These are phyloP conservation scores for Notamacropus eugenii DNA, from an alignment of 2,797 vertebrate genomes.

Conservation along the genomic window DNA sequence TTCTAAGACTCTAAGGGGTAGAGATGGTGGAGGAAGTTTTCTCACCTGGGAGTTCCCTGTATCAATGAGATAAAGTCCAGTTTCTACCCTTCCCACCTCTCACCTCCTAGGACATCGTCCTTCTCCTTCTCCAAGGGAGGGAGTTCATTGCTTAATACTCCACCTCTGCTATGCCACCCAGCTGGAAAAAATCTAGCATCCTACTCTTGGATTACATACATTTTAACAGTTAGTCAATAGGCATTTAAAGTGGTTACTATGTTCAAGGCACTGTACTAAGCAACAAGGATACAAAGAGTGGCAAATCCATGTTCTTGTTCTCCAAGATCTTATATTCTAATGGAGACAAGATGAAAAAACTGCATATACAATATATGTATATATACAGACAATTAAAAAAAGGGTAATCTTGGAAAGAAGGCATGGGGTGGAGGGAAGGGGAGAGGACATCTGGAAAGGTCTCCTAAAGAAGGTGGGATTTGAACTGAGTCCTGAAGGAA, in stretches of 20 bases:
- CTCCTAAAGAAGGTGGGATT: not conserved
- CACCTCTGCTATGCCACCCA: not conserved
- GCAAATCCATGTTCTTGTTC: not conserved
- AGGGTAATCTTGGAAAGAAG: not conserved
- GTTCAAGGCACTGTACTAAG: not conserved
- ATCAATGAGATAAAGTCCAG: not conserved
- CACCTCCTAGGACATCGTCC: not conserved
- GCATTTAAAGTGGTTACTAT: not conserved
- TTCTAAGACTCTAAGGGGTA: not conserved
- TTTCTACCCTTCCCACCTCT: not conserved
- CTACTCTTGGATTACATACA: not conserved
- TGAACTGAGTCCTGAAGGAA: not conserved
- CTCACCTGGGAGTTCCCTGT: not conserved
- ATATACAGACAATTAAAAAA: not conserved
- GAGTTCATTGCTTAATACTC: not conserved
- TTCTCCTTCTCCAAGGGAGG: not conserved
- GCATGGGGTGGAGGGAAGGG: not conserved
- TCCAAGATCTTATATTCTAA: slow-evolving; percentile 13
- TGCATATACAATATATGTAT: not conserved
- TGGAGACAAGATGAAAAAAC: not conserved
- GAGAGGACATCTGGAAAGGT: not conserved
- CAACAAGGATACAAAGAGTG: not conserved
- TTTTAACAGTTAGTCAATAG: not conserved
- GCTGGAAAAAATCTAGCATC: not conserved
- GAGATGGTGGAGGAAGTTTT: not conserved